These are phyloP conservation scores for Drosophila atripex DNA, from an alignment of 2,888 invertebrate species.

Conservation along the genomic window DNA sequence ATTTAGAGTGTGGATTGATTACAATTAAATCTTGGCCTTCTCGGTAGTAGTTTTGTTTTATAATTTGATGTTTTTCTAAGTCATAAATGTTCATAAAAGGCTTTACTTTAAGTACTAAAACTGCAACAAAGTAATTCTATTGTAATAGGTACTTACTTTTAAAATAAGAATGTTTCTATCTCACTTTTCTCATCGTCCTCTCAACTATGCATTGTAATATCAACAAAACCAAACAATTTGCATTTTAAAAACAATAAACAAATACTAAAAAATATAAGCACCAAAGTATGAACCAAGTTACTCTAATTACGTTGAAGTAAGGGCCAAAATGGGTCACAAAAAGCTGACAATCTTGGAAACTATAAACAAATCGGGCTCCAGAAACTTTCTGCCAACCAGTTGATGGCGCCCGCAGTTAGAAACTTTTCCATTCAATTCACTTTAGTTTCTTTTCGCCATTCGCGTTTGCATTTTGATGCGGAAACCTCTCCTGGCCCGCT, in stretches of 20 bases:
- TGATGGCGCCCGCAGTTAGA: slow-evolving; percentile 65
- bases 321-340: slow-evolving; percentile 28
- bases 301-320: slow-evolving; percentile 37
- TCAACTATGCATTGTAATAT: background rate
- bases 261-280: background rate
- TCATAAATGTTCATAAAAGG: too few species aligned
- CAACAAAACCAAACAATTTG: background rate
- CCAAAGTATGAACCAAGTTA: slow-evolving; percentile 1
- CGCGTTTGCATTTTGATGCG: slow-evolving; percentile 70
- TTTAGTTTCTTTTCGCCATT: slow-evolving; percentile 61
- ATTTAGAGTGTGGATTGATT: background rate
- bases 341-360: slow-evolving; percentile 26
- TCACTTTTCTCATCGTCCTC: background rate
- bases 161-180: too few species aligned
- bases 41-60: background rate
- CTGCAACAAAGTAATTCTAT: too few species aligned
- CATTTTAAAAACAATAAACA: background rate
- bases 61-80: too few species aligned
- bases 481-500: slow-evolving; percentile 48
- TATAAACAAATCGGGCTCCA: slow-evolving; percentile 34
- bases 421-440: slow-evolving; percentile 76
- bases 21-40: background rate
- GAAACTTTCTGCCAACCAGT: slow-evolving; percentile 50
- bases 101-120: too few species aligned
- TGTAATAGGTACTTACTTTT: too few species aligned